Evolutionary conservation across 2,113 vertebrate genomes (phyloP), one percentile per base, ranked within the genome.

Genomic region (Ciconia boyciana): DNA sequence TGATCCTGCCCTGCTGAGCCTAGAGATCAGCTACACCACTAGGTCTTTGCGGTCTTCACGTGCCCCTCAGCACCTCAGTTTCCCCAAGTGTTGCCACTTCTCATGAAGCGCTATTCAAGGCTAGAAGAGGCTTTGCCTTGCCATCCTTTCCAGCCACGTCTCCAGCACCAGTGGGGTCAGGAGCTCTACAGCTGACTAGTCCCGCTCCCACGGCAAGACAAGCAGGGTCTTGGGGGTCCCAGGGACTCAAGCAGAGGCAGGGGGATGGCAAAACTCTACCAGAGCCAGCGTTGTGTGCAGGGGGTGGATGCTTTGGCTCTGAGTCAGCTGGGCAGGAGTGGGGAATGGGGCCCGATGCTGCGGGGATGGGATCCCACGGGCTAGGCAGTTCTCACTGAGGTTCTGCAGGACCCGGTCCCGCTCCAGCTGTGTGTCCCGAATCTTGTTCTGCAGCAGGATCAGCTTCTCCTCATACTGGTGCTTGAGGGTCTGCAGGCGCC

Each of bases 401-500:
- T 99, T 99, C 87, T 99, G 99, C 81, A 99, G 98, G 39, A 99
- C 99, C 0, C 99, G 98, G 90, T 99, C 99, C 16, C 99, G 97
- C 97, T 99, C 99, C 96, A 99, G 98, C 97, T 99, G 99, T 0
- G 99, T 99, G 98, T 99, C 99, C 20, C 99, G 98, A 96, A 99
- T 99, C 98, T 99, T 99, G 98, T 99, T 99, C 97, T 99, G 99
- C 79, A 99, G 98, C 16, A 99, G 98, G 87, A 99, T 99, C 93
- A 99, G 98, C 96, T 99, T 99, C 96, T 99, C 99, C 97, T 99
- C 99, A 0, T 99, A 99, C 96, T 99, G 99, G 93, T 99, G 99
- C 97, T 99, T 99, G 68, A 99, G 98, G 10, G 99, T 99, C 95
- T 99, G 98, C 89, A 99, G 98, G 85, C 99, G 98, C 44, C 99